Conservation (phyloP, 2,888 invertebrate genomes). For the Mellilla xanthometata region DNA sequence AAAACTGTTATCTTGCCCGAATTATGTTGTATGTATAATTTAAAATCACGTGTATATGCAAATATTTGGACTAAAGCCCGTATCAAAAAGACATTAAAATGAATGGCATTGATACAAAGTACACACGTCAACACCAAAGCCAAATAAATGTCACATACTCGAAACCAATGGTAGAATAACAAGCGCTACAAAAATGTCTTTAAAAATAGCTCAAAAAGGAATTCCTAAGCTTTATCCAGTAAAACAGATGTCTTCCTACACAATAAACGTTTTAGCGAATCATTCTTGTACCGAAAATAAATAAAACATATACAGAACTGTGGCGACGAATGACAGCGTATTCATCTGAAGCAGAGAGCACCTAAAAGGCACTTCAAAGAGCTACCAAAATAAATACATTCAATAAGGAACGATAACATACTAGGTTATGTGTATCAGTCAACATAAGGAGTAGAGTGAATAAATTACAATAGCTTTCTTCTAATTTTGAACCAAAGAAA, state of each 20-base stretch:
- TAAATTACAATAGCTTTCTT: too few species aligned
- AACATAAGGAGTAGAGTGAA: too few species aligned
- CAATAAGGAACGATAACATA: constrained; percentile 5
- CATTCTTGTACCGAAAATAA: constrained; percentile 39
- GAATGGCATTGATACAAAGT: constrained; percentile 14
- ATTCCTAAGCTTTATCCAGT: constrained; percentile 8
- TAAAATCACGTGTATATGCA: not conserved
- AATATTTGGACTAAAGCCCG: constrained; percentile 8
- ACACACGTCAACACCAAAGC: constrained; percentile 9
- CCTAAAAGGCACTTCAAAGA: constrained; percentile 53
- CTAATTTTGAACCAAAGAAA: too few species aligned
- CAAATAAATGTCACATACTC: constrained; percentile 12
- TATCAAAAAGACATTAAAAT: constrained; percentile 6
- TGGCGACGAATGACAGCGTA: constrained; percentile 47
- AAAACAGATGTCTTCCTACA: constrained; percentile 29
- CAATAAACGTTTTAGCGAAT: constrained; percentile 47
- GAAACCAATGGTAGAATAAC: constrained; percentile 10
- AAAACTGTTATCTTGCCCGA: too few species aligned
- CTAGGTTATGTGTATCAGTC: too few species aligned
- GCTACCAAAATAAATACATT: constrained; percentile 39
- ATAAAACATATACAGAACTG: constrained; percentile 33
- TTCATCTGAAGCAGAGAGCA: constrained; percentile 44
- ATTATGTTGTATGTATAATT: too few species aligned
- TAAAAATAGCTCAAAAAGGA: constrained; percentile 20
- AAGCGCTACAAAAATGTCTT: constrained; percentile 9